Evolutionary conservation across 53 echinoderm and acorn worm genomes (phyloP), one percentile per base, ranked within the genome.

Genomic region (Patiria pectinifera): DNA sequence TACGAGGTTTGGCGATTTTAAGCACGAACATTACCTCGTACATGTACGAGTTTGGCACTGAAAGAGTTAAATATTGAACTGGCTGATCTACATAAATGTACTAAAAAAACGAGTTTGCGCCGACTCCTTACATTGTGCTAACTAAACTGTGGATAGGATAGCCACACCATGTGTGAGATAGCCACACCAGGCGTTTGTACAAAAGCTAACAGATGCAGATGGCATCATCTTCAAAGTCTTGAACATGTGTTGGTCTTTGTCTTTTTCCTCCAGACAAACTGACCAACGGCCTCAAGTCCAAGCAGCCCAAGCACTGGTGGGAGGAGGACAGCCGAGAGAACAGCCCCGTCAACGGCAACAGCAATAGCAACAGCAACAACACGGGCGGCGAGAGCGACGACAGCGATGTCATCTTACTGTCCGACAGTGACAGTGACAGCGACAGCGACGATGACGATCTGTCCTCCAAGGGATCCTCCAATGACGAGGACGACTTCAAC

Each of bases 401-500:
- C 60, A 94, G 92, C 49, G 53, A 53, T 2, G 48, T 89, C 44
- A 90, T 91, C 15, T 78, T 87, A 21, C 83, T 93, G 22, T 84
- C 82, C 6, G 93, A 91, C 44, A 81, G 90, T 47, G 94, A 94
- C n/a, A 85, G 85, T 4, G 94, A 96, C 1, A 85, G 93, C 6
- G 95, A 95, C 16, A 94, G 94, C 18, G 85, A 89, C 4, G 91
- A 72, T 47, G 85, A 89, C 4, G 91, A 72, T 47, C 44, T 75
- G 69, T 88, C 91, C 10, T 95, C 95, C 19, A 78, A 79, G 81
- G 79, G 75, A 24, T 88, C 93, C 12, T 95, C 95, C 9, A 95
- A 95, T 61, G 99, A 97, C 82, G 89, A 89, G 80, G 89, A 89
- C 14, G 99, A 97, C 72, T 96, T 98, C 96, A 99, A 99, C 87